Conservation (phyloP, 2,113 vertebrate genomes). For the Calyptomena viridis region DNA sequence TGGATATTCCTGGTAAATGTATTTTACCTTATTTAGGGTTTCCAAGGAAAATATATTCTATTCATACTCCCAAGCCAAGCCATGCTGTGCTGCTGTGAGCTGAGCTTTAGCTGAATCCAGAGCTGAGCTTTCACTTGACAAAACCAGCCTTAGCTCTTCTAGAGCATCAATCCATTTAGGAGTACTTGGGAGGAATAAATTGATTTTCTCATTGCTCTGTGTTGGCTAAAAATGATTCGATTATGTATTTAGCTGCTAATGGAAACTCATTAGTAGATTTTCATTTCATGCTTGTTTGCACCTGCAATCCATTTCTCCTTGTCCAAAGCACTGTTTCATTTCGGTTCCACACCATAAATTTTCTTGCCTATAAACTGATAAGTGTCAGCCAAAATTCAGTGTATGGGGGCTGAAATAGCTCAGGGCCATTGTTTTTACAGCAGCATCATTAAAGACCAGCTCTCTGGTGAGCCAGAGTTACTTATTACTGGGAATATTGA, state of each 20-base stretch:
- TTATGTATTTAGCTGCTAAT: slow-evolving; percentile 72
- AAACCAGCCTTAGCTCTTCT: slow-evolving; percentile 8
- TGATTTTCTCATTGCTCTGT: slow-evolving; percentile 57
- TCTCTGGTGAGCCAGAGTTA: not conserved
- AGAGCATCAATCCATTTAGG: slow-evolving; percentile 26
- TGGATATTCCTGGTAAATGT: not conserved
- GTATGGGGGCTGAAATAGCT: not conserved
- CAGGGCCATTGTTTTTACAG: not conserved
- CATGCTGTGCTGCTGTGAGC: not conserved
- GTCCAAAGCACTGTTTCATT: slow-evolving; percentile 40
- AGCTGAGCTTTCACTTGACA: not conserved
- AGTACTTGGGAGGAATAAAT: slow-evolving; percentile 61
- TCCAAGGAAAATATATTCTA: not conserved
- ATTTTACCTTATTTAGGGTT: not conserved
- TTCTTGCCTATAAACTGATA: not conserved
- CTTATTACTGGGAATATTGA: not conserved
- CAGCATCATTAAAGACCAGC: not conserved
- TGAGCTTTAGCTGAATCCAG: not conserved
- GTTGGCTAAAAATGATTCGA: slow-evolving; percentile 63
- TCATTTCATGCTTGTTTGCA: slow-evolving; percentile 72
- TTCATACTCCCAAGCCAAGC: not conserved
- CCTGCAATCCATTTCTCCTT: slow-evolving; percentile 60
- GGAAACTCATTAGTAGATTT: slow-evolving; percentile 73
- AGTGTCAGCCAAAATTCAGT: not conserved
- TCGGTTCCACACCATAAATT: not conserved